Evolutionary conservation across 2,113 vertebrate species (phyloP), one percentile per base, ranked within the genome.

Genomic region (Peromyscus californicus): DNA sequence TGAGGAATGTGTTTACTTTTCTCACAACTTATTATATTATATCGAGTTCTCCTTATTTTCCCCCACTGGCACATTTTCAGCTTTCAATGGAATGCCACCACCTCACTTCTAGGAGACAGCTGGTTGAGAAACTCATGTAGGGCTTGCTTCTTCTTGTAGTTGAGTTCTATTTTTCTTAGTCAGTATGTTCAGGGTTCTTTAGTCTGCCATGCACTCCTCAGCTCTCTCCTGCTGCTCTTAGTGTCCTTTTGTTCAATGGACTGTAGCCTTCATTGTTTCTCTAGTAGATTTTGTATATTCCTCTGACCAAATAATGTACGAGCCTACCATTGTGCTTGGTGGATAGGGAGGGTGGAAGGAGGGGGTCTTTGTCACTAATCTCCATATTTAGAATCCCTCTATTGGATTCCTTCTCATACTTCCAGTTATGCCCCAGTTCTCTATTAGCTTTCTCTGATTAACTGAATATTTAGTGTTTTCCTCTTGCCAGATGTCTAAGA

Each of bases 261-360:
- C 48, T 74, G 36, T 8, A 75, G 42, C 57, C 74, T 69, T 86
- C 79, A 51, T 16, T 84, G 67, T n/a, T 6, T 54, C 6, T 26
- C 11, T 42, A 1, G 78, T 45, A 45, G 17, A 33, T 26, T 89
- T 82, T 94, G 51, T 29, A 9, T 7, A 11, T 57, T 69, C 54
- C n/a, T 86, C 45, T 51, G 11, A 87, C 67, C 36, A 84, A 39
- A 70, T 48, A 48, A 26, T 3, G 0, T 61, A 19, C 4, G 22
- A 67, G 4, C 11, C n/a, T 67, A 9, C 15, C 42, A 78, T 7
- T 29, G 12, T 69, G 70, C n/a, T 94, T 22, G 63, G 16, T 13
- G 0, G 1, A 0, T 15, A 33, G 16, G 39, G 42, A 36, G 57
- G 42, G n/a, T 26, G 9, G 17, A 17, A 16, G 4, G 0, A 1